These are phyloP conservation scores for Drosophila sechellia DNA, from an alignment of 1,140 invertebrate species.

Conservation along the genomic window DNA sequence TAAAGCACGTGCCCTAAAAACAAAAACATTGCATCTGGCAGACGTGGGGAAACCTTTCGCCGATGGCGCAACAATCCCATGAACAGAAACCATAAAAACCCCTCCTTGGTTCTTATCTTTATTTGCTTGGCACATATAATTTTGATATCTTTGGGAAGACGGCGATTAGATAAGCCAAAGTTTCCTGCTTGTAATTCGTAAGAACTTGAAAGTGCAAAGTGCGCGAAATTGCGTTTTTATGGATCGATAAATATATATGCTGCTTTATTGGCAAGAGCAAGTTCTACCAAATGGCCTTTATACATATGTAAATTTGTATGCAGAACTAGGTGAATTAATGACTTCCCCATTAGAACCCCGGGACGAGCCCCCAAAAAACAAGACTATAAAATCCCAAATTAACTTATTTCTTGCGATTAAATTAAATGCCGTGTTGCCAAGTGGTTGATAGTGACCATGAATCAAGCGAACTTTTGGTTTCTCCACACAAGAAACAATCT, in stretches of 20 bases:
- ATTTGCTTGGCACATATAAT: constrained; percentile 43
- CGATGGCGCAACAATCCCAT: constrained; percentile 32
- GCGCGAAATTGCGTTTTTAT: constrained; percentile 10
- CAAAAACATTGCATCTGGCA: constrained; percentile 33
- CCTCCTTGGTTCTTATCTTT: constrained; percentile 26
- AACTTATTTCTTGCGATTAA: constrained; percentile 8
- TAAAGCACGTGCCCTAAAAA: constrained; percentile 24
- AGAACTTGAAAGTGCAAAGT: constrained; percentile 30
- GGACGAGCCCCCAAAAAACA: constrained; percentile 53
- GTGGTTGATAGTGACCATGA: constrained; percentile 7
- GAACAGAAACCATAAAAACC: constrained; percentile 24
- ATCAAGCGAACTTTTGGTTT: background rate
- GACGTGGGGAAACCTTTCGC: constrained; percentile 39
- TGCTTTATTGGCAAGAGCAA: constrained; percentile 16
- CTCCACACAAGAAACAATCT: background rate
- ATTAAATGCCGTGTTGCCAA: constrained; percentile 12
- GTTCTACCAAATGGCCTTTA: constrained; percentile 10
- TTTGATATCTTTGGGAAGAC: constrained; percentile 33
- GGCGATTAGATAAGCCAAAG: constrained; percentile 29
- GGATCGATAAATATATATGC: constrained; percentile 15
- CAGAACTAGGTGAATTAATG: constrained; percentile 3
- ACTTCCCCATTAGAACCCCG: background rate
- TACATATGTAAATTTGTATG: too few species aligned
- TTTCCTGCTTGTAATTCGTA: constrained; percentile 40
- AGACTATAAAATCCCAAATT: constrained; percentile 21